Conservation (phyloP, 1,140 invertebrate genomes). For the Sesamia nonagrioides region DNA sequence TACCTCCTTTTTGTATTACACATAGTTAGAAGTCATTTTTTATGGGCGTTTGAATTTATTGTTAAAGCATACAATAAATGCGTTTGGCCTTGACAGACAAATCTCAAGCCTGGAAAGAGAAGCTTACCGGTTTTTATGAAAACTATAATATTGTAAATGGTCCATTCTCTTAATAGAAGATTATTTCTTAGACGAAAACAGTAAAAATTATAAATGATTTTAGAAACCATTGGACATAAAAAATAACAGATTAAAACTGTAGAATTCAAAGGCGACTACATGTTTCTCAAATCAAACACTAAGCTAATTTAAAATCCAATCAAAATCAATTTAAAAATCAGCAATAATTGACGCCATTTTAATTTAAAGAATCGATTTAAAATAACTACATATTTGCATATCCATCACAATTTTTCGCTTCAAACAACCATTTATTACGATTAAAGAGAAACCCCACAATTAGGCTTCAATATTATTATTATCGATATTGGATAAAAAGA, state of each 20-base stretch:
- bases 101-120: no score
- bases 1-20: no score
- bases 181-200: no score
- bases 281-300: neutral
- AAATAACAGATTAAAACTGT: neutral
- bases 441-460: slow-evolving; percentile 38
- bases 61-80: no score
- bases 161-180: no score
- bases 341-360: slow-evolving; percentile 22
- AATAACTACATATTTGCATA: slow-evolving; percentile 19
- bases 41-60: no score
- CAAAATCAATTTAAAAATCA: slow-evolving; percentile 24
- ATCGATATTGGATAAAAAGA: neutral
- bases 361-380: slow-evolving; percentile 21
- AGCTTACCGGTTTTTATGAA: no score
- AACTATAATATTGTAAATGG: no score
- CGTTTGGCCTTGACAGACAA: no score
- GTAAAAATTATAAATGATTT: no score
- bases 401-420: neutral
- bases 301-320: slow-evolving; percentile 19
- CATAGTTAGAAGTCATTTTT: no score
- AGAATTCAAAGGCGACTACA: neutral
- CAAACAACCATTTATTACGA: slow-evolving; percentile 30
- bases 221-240: no score
- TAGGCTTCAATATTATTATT: slow-evolving; percentile 12